These are phyloP conservation scores for Agrenia bidenticulata DNA, from an alignment of 2,888 invertebrate genomes.

Conservation along the genomic window DNA sequence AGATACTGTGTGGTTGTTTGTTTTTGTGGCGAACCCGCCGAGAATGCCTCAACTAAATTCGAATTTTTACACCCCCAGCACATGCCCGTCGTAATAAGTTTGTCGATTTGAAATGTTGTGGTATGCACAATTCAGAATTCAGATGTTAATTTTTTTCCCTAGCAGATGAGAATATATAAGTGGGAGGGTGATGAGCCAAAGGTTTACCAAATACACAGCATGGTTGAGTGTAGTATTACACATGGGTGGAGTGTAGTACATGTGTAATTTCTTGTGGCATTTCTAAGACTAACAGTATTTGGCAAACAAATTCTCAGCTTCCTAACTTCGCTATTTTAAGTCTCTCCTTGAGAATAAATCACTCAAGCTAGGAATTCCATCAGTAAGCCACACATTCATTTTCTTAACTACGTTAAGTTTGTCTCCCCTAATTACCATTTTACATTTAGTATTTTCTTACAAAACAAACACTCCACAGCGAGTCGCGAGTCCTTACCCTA, in stretches of 20 bases:
- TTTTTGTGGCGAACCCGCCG: too few species aligned
- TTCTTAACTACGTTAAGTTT: conserved; percentile 29
- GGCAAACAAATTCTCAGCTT: conserved; percentile 40
- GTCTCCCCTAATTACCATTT: conserved; percentile 50
- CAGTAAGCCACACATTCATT: conserved; percentile 51
- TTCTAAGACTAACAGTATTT: conserved; percentile 45
- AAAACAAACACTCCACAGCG: conserved; percentile 21
- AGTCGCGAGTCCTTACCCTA: neutral
- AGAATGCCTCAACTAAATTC: too few species aligned
- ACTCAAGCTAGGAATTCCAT: conserved; percentile 52
- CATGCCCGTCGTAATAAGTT: conserved; percentile 5
- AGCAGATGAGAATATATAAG: conserved; percentile 9
- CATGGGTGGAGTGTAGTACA: conserved; percentile 46
- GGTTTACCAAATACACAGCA: conserved; percentile 8
- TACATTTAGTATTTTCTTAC: conserved; percentile 45
- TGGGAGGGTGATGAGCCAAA: conserved; percentile 15
- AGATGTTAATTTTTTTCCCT: conserved; percentile 8
- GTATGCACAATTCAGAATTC: conserved; percentile 13
- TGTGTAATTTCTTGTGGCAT: conserved; percentile 46
- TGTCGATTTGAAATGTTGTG: conserved; percentile 6
- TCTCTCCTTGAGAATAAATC: conserved; percentile 48
- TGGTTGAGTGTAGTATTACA: conserved; percentile 38
- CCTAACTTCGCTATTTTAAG: conserved; percentile 50
- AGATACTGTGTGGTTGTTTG: too few species aligned
- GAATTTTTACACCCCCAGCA: neutral